Base-by-base conservation (phyloP, 2,113 vertebrate species). In the Bubalus kerabau region DNA sequence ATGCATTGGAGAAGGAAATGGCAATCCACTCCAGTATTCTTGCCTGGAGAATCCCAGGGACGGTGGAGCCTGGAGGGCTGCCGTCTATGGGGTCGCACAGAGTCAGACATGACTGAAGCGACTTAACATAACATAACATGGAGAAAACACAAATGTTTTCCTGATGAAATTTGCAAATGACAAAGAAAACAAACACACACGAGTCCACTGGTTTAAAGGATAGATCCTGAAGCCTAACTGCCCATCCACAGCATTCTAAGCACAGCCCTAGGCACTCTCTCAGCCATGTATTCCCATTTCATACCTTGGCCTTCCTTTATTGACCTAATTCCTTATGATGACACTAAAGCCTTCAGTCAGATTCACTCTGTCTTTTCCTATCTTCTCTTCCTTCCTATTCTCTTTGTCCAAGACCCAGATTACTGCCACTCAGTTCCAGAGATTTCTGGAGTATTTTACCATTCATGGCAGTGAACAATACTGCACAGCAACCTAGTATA, bases 101-200 rank as follows among this genome's bases (percentile, higher is more conserved):
- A 36, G 36, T 36, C 36, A 36, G 36, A 36, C 36, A 36, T 36
- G 36, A 36, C 36, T 36, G 36, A 36, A 36, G 36, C 2, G 36
- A 36, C 36, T 36, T 36, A 36, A 36, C 36, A 36, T 36, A 36
- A 36, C 36, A 36, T 36, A 36, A 36, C 36, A 84, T 14, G 23
- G 36, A 19, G 32, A 92, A 92, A 78, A 10, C 48, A 98, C 81
- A 62, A 91, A 56, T 43, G 46, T 60, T 97, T 96, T 80, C 46
- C 14, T 88, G 48, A 54, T 90, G 13, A 57, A 4, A 67, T 87
- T 17, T 96, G 7, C n/a, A 26, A 56, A 30, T 54, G 3, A 59
- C 30, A 78, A 82, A 36, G 67, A 71, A 40, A 54, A 52, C 81
- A 57, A 3, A 81, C 74, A 16, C 21, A 52, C 32, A 46, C 5